Percentiles rank a stretch among this genome's conserved stretches.
Evolutionary conservation across 2,113 vertebrate genomes (phyloP).

Genomic region (Craseonycteris thonglongyai): DNA sequence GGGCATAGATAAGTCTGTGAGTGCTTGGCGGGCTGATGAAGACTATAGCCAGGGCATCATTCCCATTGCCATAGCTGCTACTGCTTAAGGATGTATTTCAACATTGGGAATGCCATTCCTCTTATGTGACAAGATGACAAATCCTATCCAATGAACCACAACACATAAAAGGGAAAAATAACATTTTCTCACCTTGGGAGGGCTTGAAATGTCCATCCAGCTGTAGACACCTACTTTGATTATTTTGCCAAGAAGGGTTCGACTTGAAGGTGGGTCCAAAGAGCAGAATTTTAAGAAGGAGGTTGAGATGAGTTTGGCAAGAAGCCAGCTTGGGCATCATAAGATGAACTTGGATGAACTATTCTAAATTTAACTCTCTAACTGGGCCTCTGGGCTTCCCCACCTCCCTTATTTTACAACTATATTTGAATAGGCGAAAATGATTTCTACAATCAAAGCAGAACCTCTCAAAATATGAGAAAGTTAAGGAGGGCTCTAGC

Average conservation of each 20-base stretch:
- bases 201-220: neutral
- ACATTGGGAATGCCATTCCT: neutral
- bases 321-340: neutral
- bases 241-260: slow-evolving; percentile 25
- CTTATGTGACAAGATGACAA: slow-evolving; percentile 27
- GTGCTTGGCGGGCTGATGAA: neutral
- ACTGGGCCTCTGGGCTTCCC: neutral
- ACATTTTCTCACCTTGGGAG: slow-evolving; percentile 47
- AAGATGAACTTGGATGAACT: neutral
- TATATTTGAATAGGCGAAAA: neutral
- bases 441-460: neutral
- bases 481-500: neutral
- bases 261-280: slow-evolving; percentile 17
- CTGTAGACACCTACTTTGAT: neutral
- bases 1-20: neutral
- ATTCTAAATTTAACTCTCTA: neutral
- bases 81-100: neutral
- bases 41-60: neutral
- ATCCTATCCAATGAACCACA: slow-evolving; percentile 21
- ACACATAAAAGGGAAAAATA: slow-evolving; percentile 30
- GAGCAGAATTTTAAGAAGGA: slow-evolving; percentile 26
- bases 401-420: neutral
- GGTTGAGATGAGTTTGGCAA: neutral
- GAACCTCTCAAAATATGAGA: neutral
- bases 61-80: neutral